phyloP scores from a whole-genome alignment of 2,113 vertebrate genomes.

The Tor tambroides region DNA sequence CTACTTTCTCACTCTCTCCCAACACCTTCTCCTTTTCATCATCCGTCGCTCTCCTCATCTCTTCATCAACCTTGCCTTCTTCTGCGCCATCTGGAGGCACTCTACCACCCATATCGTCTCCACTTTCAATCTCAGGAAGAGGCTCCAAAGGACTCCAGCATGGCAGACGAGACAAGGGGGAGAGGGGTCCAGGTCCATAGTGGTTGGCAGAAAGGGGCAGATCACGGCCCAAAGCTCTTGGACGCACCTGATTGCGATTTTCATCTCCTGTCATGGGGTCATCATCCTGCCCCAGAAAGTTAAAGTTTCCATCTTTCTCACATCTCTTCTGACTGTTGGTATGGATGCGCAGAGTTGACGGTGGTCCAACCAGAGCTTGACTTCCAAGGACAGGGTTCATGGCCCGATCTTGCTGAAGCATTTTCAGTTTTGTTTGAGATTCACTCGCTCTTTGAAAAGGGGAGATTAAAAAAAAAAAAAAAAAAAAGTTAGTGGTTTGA shows the following conservation, averaged over 20 bases:
- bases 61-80: conserved; percentile 72
- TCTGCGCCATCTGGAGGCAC: conserved; percentile 91
- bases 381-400: conserved; percentile 62
- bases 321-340: conserved; percentile 60
- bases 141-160: conserved; percentile 77
- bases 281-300: conserved; percentile 80
- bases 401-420: conserved; percentile 78
- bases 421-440: conserved; percentile 53
- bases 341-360: conserved; percentile 50
- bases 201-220: conserved; percentile 49
- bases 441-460: conserved; percentile 64
- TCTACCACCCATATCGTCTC: conserved; percentile 74
- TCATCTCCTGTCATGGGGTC: conserved; percentile 75
- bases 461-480: background rate
- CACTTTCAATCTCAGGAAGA: conserved; percentile 75
- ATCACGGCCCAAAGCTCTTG: conserved; percentile 63
- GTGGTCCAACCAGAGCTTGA: conserved; percentile 29
- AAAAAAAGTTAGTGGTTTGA: conserved; percentile 44
- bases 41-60: conserved; percentile 56
- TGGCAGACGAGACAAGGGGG: conserved; percentile 71
- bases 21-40: conserved; percentile 46
- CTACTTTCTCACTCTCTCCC: conserved; percentile 58
- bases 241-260: conserved; percentile 82
- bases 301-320: conserved; percentile 90
- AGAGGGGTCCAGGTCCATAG: conserved; percentile 58